These are phyloP conservation scores for Cathartes aura DNA, from an alignment of 2,113 vertebrate genomes.

Conservation along the genomic window DNA sequence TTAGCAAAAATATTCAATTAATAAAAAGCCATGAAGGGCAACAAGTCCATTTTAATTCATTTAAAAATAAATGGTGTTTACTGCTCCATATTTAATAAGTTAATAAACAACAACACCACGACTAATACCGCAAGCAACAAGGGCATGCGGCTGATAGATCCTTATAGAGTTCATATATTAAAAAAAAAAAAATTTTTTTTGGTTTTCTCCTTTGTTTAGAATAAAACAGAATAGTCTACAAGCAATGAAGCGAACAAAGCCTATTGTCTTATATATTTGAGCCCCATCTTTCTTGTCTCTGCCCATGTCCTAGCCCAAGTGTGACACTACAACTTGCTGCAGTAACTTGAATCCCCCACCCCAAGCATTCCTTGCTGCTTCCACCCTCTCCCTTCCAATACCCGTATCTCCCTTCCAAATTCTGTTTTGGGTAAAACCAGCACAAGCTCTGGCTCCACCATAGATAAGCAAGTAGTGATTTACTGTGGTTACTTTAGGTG, in stretches of 20 bases:
- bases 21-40: slow-evolving; percentile 39
- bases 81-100: slow-evolving; percentile 32
- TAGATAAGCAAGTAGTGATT: neutral
- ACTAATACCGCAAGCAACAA: neutral
- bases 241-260: neutral
- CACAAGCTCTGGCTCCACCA: neutral
- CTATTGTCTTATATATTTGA: neutral
- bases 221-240: neutral
- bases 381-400: neutral
- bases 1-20: slow-evolving; percentile 52
- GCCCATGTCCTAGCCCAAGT: neutral
- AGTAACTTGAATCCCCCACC: neutral
- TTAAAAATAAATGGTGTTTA: slow-evolving; percentile 45
- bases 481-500: neutral
- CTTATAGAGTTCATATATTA: neutral
- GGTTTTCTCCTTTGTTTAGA: neutral
- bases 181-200: neutral
- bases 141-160: neutral
- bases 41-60: slow-evolving; percentile 29
- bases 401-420: neutral
- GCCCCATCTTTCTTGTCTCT: neutral
- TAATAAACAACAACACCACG: slow-evolving; percentile 11
- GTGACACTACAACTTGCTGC: neutral
- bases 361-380: neutral
- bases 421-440: neutral